Conservation (phyloP, 2,888 invertebrate genomes). For the Choristoneura rosaceana region DNA sequence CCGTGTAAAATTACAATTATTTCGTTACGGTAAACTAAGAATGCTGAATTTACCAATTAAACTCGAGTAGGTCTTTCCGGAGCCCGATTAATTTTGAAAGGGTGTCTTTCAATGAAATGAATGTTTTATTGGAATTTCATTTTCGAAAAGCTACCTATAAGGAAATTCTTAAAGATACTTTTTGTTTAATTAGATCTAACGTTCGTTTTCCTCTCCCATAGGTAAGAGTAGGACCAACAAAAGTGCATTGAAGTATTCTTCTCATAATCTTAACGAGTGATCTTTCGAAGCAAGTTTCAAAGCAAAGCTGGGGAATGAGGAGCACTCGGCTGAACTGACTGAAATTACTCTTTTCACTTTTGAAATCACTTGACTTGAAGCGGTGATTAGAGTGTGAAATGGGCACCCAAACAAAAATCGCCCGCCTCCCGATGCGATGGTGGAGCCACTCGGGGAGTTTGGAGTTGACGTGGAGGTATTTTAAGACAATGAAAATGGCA, state of each 20-base stretch:
- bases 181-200: conserved; percentile 24
- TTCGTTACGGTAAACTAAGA: conserved; percentile 23
- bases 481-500: conserved; percentile 7
- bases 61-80: conserved; percentile 17
- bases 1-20: conserved; percentile 25
- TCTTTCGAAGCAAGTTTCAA: conserved; percentile 47
- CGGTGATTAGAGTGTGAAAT: conserved; percentile 45
- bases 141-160: background rate
- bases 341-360: conserved; percentile 46
- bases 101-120: conserved; percentile 36
- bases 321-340: conserved; percentile 49
- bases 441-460: conserved; percentile 6
- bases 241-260: conserved; percentile 42
- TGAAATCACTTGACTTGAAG: conserved; percentile 43
- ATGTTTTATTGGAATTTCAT: conserved; percentile 39
- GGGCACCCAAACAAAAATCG: conserved; percentile 42
- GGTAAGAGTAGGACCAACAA: conserved; percentile 40
- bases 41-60: conserved; percentile 34
- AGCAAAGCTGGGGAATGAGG: conserved; percentile 46
- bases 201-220: conserved; percentile 45
- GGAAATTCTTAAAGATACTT: conserved; percentile 25
- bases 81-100: conserved; percentile 22
- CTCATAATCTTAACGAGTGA: conserved; percentile 43
- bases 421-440: conserved; percentile 18
- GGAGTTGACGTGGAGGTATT: conserved; percentile 19